Evolutionary conservation across 2,113 vertebrate genomes (phyloP), one percentile per base, ranked within the genome.

Genomic region (Channa argus): DNA sequence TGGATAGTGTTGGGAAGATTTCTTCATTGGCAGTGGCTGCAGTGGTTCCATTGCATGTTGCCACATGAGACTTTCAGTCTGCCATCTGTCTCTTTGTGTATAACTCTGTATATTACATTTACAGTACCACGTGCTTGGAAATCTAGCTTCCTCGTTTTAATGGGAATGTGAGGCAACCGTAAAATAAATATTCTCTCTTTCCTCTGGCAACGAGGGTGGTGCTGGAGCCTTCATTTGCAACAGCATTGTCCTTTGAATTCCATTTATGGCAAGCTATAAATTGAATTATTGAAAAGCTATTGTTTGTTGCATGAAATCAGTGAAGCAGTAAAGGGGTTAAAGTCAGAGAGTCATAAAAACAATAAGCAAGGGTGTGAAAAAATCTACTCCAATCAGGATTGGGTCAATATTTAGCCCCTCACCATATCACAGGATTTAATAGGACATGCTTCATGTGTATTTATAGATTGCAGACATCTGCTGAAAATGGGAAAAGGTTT

Each of bases 281-380:
- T 92, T 88, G 88, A 93, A 91, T 94, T 92, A 94, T 92, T 92
- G 91, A 88, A 90, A 94, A 93, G 89, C 86, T 82, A 93, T 92
- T 91, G 88, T 90, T 89, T 92, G 85, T 83, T 78, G 88, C 74
- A 76, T 87, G 86, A 92, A 92, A 79, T 87, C 92, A 89, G 88
- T 78, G 90, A 86, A 92, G 90, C 91, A 90, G 88, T 81, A 93
- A 93, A 93, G 82, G 88, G 92, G 88, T 93, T 92, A 89, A 91
- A 92, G 89, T 88, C 86, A 88, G 71, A 81, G 80, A 91, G 80
- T 87, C 75, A 74, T 90, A 93, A 93, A 94, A 92, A 92, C 85
- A 91, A 92, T 91, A 88, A 91, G 86, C 83, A 90, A 93, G 77
- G 78, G 78, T 73, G 71, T 81, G 88, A 82, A 90, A 94, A 88